phyloP scores from a whole-genome alignment of 2,113 vertebrate species.

The Cygnus atratus region DNA sequence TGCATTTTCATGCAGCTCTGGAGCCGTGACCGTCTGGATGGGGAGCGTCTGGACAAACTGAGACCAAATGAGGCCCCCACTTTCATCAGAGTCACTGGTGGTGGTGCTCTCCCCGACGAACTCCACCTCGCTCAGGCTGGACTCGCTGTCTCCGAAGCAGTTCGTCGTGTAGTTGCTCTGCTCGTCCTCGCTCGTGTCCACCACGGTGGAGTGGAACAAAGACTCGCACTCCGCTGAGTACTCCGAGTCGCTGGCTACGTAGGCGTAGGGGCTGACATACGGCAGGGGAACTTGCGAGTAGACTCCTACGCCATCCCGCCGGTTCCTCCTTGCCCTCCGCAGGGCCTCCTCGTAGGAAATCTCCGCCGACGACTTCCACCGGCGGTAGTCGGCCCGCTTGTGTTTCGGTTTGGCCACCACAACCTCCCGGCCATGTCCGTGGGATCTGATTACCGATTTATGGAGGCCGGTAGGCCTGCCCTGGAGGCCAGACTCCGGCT shows the following conservation, averaged over 20 bases:
- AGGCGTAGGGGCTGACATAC: conserved; percentile 80
- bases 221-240: conserved; percentile 94
- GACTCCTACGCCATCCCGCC: conserved; percentile 73
- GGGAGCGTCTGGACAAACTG: conserved; percentile 83
- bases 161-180: conserved; percentile 91
- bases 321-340: conserved; percentile 75
- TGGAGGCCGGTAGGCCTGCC: conserved; percentile 66
- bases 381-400: conserved; percentile 84
- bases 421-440: conserved; percentile 75
- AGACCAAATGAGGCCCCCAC: conserved; percentile 86
- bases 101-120: conserved; percentile 84
- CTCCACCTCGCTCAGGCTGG: conserved; percentile 85
- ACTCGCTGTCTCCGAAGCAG: conserved; percentile 94
- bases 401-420: conserved; percentile 89
- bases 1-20: conserved; percentile 77
- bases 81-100: conserved; percentile 88
- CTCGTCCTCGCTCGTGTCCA: conserved; percentile 93
- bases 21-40: conserved; percentile 52
- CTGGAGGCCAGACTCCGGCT: conserved; percentile 67
- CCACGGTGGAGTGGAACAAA: conserved; percentile 91
- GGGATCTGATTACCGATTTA: conserved; percentile 36
- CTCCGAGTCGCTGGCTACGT: conserved; percentile 89
- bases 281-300: conserved; percentile 73
- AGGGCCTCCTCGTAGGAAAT: conserved; percentile 83
- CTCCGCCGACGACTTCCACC: conserved; percentile 80